Evolutionary conservation across 2,797 vertebrate species (phyloP), one percentile per base, ranked within the genome.

Genomic region (Lepilemur septentrionalis): DNA sequence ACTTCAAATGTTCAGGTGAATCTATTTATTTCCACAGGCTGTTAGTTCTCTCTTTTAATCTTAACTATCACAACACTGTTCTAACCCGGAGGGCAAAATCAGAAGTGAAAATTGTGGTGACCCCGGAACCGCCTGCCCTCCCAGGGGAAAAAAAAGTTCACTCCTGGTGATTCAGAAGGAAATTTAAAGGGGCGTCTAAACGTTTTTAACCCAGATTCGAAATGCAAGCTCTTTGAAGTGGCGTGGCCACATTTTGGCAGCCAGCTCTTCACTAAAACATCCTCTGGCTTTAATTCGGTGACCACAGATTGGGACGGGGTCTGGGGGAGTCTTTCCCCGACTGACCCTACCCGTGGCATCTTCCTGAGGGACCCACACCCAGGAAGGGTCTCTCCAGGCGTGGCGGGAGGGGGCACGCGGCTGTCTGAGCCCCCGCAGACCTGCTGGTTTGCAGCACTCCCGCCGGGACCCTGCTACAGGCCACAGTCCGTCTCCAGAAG

Each of bases 201-300:
- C 22, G 38, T 93, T 30, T 65, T n/a, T n/a, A 43, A 18, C 41
- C 76, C 63, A 20, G n/a, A 41, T 13, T 2, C 23, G 4, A 10
- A 13, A 25, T 3, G 3, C 85, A 3, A 7, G 14, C 28, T n/a
- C 61, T 28, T 1, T 13, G 67, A 32, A 38, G 84, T 0, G 7
- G 0, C 20, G 17, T 38, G 72, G 50, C 63, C 10, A 1, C 2
- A 10, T 23, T 5, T 30, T 5, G 50, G 23, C n/a, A 22, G 7
- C 14, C 43, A 20, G 13, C 50, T 43, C 28, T 52, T n/a, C 70
- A 11, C 32, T 5, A 1, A 9, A n/a, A 12, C 22, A 1, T 32
- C 86, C 38, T 12, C 32, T 0, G 8, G 2, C 15, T 41, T 57
- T 55, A 1, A 0, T 41, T 18, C 4, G n/a, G 41, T 4, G 17